A percentile compares a stretch with the other conserved stretches of the same genome.
These are phyloP conservation scores for Portunus trituberculatus DNA, from an alignment of 1,140 invertebrate species.

Conservation along the genomic window DNA sequence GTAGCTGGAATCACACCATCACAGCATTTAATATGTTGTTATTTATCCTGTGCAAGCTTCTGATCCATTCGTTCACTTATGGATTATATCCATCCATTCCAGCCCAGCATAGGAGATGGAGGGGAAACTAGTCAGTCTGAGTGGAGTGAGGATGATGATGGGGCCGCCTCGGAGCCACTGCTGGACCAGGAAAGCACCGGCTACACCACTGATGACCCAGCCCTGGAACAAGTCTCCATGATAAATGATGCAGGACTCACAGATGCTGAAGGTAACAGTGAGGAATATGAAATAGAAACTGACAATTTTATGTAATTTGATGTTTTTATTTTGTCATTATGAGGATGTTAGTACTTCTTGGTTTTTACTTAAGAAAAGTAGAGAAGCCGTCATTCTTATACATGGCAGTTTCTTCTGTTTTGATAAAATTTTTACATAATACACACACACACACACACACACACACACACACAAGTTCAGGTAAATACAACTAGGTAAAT, in stretches of 20 bases:
- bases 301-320: not conserved
- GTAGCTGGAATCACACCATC: too few species aligned
- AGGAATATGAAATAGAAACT: not conserved
- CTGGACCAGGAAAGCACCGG: constrained; percentile 84
- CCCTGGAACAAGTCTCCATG: constrained; percentile 90
- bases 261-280: constrained; percentile 87
- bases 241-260: constrained; percentile 92
- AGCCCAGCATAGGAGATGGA: constrained; percentile 61
- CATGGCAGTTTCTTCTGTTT: too few species aligned
- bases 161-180: constrained; percentile 83
- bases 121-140: constrained; percentile 86
- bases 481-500: too few species aligned
- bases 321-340: not conserved
- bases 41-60: too few species aligned
- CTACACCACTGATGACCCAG: constrained; percentile 91
- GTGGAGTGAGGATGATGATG: constrained; percentile 88
- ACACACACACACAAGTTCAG: too few species aligned
- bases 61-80: not conserved
- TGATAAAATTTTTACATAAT: too few species aligned
- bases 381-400: too few species aligned
- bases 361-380: not conserved
- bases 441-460: too few species aligned
- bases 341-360: not conserved
- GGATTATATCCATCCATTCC: not conserved
- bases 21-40: too few species aligned